Percentiles rank a stretch among this genome's conserved stretches.
These are phyloP conservation scores for Caloenas nicobarica DNA, from an alignment of 2,113 vertebrate species.

Conservation along the genomic window DNA sequence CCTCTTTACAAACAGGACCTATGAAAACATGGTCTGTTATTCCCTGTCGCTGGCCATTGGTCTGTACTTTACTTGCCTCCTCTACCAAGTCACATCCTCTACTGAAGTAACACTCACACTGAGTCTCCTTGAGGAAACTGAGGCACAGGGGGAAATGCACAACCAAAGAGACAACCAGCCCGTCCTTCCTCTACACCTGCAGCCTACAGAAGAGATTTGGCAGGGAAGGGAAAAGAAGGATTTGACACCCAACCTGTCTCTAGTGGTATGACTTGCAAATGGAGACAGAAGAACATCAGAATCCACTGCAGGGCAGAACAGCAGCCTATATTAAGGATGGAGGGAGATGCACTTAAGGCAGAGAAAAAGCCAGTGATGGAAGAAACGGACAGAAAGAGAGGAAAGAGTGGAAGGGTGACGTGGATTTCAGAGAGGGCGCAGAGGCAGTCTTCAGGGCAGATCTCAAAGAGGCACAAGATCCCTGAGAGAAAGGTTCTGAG, in stretches of 20 bases:
- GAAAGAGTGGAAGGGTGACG: not conserved
- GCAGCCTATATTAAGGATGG: not conserved
- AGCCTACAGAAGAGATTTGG: not conserved
- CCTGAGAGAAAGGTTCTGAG: not conserved
- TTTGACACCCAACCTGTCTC: not conserved
- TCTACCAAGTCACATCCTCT: not conserved
- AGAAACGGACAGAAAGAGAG: not conserved
- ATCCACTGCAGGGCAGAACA: not conserved
- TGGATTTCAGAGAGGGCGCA: not conserved
- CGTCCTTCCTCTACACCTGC: not conserved
- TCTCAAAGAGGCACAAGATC: not conserved
- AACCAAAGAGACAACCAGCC: not conserved
- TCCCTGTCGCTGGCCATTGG: fast-evolving
- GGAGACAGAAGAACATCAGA: not conserved
- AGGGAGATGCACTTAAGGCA: not conserved
- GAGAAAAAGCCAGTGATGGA: not conserved
- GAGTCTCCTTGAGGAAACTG: not conserved
- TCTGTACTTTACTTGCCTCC: not conserved
- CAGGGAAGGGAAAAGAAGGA: not conserved
- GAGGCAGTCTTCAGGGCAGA: not conserved
- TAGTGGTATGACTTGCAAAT: not conserved
- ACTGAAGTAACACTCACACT: not conserved
- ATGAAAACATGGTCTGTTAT: not conserved
- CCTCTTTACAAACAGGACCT: not conserved
- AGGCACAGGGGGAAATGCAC: not conserved